Evolutionary conservation across 1,140 invertebrate genomes (phyloP).

Genomic region (Charaxes varanes): DNA sequence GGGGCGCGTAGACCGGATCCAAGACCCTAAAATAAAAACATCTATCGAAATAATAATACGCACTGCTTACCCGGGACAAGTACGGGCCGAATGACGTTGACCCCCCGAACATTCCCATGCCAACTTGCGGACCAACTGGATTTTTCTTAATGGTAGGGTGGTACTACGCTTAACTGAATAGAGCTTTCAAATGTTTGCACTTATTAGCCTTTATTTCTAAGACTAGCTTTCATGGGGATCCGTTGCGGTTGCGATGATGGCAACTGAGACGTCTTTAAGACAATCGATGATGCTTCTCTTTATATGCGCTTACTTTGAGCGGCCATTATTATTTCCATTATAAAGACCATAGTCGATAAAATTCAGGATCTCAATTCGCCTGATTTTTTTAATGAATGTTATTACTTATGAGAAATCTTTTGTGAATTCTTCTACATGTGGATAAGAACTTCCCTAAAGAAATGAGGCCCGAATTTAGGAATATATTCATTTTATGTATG

Average conservation of each 20-base stretch:
- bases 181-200: conserved; percentile 58
- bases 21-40: conserved; percentile 71
- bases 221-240: conserved; percentile 58
- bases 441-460: too few species aligned
- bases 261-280: too few species aligned
- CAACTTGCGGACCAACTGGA: conserved; percentile 54
- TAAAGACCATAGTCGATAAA: too few species aligned
- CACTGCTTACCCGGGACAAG: conserved; percentile 61
- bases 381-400: too few species aligned
- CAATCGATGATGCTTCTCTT: too few species aligned
- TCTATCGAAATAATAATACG: conserved; percentile 71
- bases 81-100: conserved; percentile 67
- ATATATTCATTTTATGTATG: too few species aligned
- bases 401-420: too few species aligned
- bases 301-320: conserved; percentile 2
- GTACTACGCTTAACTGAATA: conserved; percentile 55
- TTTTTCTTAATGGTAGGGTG: conserved; percentile 61
- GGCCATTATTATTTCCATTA: too few species aligned
- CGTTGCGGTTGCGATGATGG: conserved; percentile 20
- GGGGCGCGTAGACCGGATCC: conserved; percentile 64
- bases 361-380: too few species aligned
- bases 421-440: too few species aligned
- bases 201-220: conserved; percentile 71
- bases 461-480: too few species aligned
- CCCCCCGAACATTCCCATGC: conserved; percentile 66